These are phyloP conservation scores for Chelidonichthys spinosus DNA, from an alignment of 2,797 vertebrate species.

Conservation along the genomic window DNA sequence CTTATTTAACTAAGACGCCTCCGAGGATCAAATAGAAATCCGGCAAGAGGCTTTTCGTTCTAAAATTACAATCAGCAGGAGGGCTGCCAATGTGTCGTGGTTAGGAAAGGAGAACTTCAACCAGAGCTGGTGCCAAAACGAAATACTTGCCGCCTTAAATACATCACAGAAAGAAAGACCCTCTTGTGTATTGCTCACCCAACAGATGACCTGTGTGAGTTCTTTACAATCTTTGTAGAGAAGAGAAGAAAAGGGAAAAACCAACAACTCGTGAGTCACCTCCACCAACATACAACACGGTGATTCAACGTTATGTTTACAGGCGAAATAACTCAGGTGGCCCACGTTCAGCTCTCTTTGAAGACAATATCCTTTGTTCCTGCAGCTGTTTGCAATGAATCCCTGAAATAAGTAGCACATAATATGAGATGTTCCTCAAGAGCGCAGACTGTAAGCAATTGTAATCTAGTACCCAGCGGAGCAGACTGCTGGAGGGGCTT, in stretches of 20 bases:
- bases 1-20: slow-evolving; percentile 58
- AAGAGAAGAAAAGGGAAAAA: slow-evolving; percentile 30
- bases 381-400: slow-evolving; percentile 63
- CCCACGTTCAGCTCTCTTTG: slow-evolving; percentile 57
- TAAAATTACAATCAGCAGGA: slow-evolving; percentile 63
- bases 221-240: slow-evolving; percentile 23
- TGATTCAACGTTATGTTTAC: slow-evolving; percentile 64
- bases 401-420: slow-evolving; percentile 48
- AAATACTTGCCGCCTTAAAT: slow-evolving; percentile 24
- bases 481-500: slow-evolving; percentile 27
- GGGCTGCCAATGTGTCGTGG: slow-evolving; percentile 50
- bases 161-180: slow-evolving; percentile 20
- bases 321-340: slow-evolving; percentile 64
- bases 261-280: slow-evolving; percentile 60
- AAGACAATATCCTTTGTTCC: slow-evolving; percentile 65
- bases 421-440: slow-evolving; percentile 52
- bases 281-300: slow-evolving; percentile 30
- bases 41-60: slow-evolving; percentile 51
- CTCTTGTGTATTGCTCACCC: slow-evolving; percentile 20
- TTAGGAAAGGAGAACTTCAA: slow-evolving; percentile 32
- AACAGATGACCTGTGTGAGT: slow-evolving; percentile 27
- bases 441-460: slow-evolving; percentile 41
- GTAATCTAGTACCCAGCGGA: slow-evolving; percentile 43
- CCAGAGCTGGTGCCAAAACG: slow-evolving; percentile 22
- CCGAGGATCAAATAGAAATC: slow-evolving; percentile 49